Conservation (phyloP, 2,797 vertebrate genomes). For the Buphagus erythrorhynchus region DNA sequence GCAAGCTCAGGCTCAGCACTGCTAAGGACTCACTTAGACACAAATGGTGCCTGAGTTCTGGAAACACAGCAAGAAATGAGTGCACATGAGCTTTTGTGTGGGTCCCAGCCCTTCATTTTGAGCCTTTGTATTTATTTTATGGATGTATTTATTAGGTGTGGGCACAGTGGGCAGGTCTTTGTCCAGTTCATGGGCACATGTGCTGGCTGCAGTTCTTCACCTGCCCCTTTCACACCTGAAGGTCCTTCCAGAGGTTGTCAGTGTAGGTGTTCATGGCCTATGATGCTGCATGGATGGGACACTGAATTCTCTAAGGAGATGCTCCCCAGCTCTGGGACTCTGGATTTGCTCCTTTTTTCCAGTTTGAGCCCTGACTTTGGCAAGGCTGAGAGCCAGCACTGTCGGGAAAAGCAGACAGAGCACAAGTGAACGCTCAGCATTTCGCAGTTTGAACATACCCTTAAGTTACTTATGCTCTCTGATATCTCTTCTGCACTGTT, state of each 20-base stretch:
- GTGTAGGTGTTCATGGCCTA: not conserved
- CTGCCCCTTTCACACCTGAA: not conserved
- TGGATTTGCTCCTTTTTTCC: not conserved
- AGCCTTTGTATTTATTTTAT: not conserved
- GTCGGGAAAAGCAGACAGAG: not conserved
- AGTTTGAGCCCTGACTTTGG: not conserved
- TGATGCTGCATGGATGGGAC: not conserved
- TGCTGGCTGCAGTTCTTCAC: not conserved
- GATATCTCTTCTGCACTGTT: not conserved
- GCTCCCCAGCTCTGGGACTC: not conserved
- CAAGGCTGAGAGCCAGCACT: not conserved
- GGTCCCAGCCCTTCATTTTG: not conserved
- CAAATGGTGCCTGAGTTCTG: not conserved
- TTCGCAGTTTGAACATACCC: not conserved
- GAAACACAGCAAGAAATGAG: not conserved
- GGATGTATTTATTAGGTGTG: not conserved
- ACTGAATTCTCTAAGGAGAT: not conserved
- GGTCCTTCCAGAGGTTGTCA: not conserved
- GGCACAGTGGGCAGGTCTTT: not conserved
- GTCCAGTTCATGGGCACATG: not conserved
- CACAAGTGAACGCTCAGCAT: not conserved
- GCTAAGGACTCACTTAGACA: not conserved
- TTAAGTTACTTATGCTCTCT: not conserved
- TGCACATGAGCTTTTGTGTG: fast-evolving
- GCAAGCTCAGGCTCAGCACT: not conserved